A percentile compares a stretch with the other conserved stretches of the same genome.
Evolutionary conservation across 2,113 vertebrate genomes (phyloP).

Genomic region (Brachyistius frenatus): DNA sequence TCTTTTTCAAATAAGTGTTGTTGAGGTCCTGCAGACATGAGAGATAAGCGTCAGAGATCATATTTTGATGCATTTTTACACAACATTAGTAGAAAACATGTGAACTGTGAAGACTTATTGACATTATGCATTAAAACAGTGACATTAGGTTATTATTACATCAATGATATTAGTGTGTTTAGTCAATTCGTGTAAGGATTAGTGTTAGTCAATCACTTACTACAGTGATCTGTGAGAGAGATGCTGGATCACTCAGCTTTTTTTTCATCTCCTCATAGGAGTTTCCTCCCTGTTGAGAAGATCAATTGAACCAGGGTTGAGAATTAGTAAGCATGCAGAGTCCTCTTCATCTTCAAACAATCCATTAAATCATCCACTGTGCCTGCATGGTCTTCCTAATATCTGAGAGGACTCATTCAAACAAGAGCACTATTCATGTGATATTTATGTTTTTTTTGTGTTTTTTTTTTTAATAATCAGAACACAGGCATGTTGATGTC

Average conservation of each 20-base stretch:
- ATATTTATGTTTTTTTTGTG: background rate
- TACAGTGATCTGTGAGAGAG: conserved; percentile 87
- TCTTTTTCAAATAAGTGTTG: conserved; percentile 79
- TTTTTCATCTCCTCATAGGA: conserved; percentile 89
- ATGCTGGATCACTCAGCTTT: conserved; percentile 78
- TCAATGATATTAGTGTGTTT: conserved; percentile 13
- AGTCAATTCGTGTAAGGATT: conserved; percentile 26
- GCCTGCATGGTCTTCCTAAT: background rate
- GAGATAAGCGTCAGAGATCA: background rate
- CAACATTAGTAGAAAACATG: too few relatives aligned
- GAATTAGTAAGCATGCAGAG: conserved; percentile 41
- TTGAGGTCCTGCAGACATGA: conserved; percentile 83
- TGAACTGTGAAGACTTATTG: background rate
- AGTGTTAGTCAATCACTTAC: conserved; percentile 84
- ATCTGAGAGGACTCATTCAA: conserved; percentile 11
- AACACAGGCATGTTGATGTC: background rate
- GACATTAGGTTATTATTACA: conserved; percentile 1
- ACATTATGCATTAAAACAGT: background rate
- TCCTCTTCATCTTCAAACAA: conserved; percentile 10
- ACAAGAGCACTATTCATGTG: conserved; percentile 7
- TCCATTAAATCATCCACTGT: conserved; percentile 11
- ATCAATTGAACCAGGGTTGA: conserved; percentile 10
- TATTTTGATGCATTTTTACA: background rate
- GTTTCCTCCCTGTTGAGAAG: conserved; percentile 84
- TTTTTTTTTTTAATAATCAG: background rate